phyloP scores from a whole-genome alignment of 2,888 invertebrate genomes.

The Rotaria macrura region DNA sequence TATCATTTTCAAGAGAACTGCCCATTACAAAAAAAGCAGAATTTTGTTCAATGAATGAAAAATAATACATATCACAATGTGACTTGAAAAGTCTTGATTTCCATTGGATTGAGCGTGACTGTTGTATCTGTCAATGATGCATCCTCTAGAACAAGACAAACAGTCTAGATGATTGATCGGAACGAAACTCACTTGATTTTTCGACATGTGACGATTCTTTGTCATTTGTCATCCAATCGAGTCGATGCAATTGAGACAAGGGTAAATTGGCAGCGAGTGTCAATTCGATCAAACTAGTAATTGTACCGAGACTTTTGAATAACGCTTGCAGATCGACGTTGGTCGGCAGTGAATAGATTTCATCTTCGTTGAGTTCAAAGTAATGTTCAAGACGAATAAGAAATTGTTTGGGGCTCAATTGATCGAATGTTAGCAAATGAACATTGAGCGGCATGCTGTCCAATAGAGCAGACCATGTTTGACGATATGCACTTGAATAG shows the following conservation, averaged over 20 bases:
- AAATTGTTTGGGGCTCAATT: constrained; percentile 11
- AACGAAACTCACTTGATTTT: background rate
- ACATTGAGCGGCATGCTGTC: constrained; percentile 20
- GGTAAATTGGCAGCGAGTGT: background rate
- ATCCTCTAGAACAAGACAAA: background rate
- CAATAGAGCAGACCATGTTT: constrained; percentile 4
- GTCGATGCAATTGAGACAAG: background rate
- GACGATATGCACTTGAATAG: background rate
- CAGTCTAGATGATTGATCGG: background rate
- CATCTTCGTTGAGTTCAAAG: constrained; percentile 31
- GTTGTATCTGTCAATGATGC: no score
- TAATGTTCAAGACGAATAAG: constrained; percentile 30
- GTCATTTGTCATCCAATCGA: background rate
- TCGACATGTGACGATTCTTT: background rate
- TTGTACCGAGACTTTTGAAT: constrained; percentile 3
- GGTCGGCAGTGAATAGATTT: constrained; percentile 19
- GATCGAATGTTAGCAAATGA: constrained; percentile 24
- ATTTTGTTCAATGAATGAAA: no score
- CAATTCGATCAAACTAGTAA: background rate
- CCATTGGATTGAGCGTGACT: no score
- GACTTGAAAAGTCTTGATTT: no score
- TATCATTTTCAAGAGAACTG: no score
- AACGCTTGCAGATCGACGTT: constrained; percentile 22
- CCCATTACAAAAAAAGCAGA: no score
- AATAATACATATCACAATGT: no score